Conservation (phyloP, 1,140 invertebrate genomes). For the Branchinecta lindahli region DNA sequence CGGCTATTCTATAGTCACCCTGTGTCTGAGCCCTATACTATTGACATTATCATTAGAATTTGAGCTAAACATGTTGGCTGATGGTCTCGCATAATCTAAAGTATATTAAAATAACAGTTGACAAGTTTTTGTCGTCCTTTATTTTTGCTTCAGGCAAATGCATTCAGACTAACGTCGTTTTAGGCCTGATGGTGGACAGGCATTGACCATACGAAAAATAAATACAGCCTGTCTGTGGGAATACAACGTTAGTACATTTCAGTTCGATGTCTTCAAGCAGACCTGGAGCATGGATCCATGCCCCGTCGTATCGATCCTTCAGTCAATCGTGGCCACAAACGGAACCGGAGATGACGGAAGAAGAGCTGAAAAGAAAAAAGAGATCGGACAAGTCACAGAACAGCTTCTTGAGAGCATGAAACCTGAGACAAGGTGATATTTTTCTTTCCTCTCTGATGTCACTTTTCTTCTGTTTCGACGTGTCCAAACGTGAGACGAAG, state of each 20-base stretch:
- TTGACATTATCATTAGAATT: too few relatives aligned
- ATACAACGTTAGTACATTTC: conserved; percentile 20
- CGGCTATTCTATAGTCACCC: neutral
- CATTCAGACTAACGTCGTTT: too few relatives aligned
- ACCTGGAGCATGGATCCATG: conserved; percentile 48
- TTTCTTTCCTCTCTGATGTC: neutral
- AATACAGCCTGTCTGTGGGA: too few relatives aligned
- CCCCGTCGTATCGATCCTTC: conserved; percentile 42
- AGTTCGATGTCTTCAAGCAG: conserved; percentile 48
- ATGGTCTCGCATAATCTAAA: neutral
- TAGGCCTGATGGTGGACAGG: too few relatives aligned
- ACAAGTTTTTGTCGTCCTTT: too few relatives aligned
- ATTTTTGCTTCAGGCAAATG: too few relatives aligned
- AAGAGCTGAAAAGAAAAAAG: conserved; percentile 19
- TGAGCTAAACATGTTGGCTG: too few relatives aligned
- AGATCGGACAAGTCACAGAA: neutral
- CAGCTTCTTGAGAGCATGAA: neutral
- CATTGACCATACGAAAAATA: too few relatives aligned
- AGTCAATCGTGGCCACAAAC: conserved; percentile 32
- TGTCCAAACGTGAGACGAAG: too few relatives aligned
- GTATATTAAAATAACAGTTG: neutral
- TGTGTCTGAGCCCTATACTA: neutral
- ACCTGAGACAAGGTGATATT: conserved; percentile 12
- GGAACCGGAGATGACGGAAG: conserved; percentile 12
- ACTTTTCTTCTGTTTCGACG: too few relatives aligned